Percentiles rank a stretch among this genome's conserved stretches.
Evolutionary conservation across 2,888 invertebrate species (phyloP).

Genomic region (Erebia epiphron): DNA sequence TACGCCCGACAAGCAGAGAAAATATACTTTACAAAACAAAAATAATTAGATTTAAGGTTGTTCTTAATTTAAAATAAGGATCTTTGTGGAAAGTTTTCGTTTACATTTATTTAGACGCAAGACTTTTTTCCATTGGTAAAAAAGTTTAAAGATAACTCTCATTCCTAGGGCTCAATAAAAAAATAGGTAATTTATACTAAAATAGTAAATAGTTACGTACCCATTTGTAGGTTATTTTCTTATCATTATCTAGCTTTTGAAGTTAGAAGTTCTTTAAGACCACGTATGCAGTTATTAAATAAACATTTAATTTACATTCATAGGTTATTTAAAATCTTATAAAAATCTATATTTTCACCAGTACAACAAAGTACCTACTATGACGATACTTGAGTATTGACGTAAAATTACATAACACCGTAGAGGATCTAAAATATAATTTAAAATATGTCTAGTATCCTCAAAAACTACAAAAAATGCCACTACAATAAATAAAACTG

Average conservation of each 20-base stretch:
- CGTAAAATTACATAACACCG: conserved; percentile 43
- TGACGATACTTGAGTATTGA: conserved; percentile 34
- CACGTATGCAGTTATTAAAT: no score
- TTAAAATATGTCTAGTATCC: neutral
- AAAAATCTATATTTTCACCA: no score
- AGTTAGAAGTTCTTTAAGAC: no score
- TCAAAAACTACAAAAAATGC: neutral
- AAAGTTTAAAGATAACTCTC: no score
- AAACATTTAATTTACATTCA: no score
- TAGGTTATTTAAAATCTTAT: no score
- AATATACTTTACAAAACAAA: no score
- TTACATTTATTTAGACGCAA: no score
- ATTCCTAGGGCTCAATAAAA: neutral
- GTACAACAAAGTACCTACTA: neutral
- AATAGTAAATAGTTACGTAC: no score
- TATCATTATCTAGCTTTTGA: neutral
- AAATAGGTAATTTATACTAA: neutral
- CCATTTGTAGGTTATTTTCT: neutral
- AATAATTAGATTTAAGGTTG: neutral
- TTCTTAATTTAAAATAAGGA: neutral
- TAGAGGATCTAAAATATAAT: neutral
- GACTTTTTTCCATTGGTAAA: no score
- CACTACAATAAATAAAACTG: neutral
- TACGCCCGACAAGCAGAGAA: no score
- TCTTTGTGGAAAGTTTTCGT: no score